Conservation (phyloP, 1,140 invertebrate species). For the Macrostomum lignano region DNA sequence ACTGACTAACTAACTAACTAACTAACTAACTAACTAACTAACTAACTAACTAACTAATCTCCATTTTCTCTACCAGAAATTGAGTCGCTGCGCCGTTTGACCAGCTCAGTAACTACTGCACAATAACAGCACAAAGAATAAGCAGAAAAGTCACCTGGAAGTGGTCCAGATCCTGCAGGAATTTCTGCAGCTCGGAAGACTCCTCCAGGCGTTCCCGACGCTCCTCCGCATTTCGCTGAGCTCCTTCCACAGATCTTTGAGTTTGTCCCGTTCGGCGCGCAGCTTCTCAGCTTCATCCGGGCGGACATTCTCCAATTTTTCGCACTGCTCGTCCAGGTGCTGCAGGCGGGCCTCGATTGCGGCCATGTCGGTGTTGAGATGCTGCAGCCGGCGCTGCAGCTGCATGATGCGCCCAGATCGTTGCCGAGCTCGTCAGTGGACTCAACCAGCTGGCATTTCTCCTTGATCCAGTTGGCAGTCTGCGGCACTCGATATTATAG, state of each 20-base stretch:
- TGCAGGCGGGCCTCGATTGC: conserved; percentile 67
- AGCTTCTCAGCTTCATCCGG: conserved; percentile 79
- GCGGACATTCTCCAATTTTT: conserved; percentile 60
- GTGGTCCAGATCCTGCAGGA: conserved; percentile 89
- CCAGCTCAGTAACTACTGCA: no score
- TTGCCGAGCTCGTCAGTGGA: conserved; percentile 71
- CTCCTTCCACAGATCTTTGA: conserved; percentile 70
- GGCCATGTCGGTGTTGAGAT: conserved; percentile 88
- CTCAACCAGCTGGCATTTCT: conserved; percentile 84
- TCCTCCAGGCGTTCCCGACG: conserved; percentile 89
- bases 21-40: no score
- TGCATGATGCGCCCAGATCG: conserved; percentile 42
- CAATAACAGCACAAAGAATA: no score
- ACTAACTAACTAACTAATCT: no score
- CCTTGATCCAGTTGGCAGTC: conserved; percentile 92
- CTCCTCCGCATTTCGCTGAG: conserved; percentile 70
- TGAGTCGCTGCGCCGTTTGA: no score
- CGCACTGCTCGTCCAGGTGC: conserved; percentile 55
- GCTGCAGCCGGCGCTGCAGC: conserved; percentile 54
- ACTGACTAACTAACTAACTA: no score
- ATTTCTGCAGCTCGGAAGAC: conserved; percentile 83
- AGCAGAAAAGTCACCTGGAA: no score
- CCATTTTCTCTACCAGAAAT: no score
- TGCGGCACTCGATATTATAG: conserved; percentile 98
- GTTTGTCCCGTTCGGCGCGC: conserved; percentile 57